Conservation (phyloP, 92 coral and sea anemone species). For the Plumapathes pennacea region DNA sequence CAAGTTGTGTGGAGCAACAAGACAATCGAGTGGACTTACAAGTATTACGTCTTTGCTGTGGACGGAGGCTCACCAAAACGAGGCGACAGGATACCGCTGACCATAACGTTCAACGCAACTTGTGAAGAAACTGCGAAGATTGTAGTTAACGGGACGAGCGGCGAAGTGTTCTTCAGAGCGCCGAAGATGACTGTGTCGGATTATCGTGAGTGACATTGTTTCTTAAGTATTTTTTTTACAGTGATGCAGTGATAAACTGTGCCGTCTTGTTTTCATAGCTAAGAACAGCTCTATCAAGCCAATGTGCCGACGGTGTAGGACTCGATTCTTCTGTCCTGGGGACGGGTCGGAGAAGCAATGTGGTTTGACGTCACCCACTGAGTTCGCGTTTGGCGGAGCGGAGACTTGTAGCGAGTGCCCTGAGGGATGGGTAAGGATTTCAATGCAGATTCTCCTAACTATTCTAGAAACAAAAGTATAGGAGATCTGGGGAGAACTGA, state of each 20-base stretch:
- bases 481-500: too few relatives aligned
- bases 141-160: slow-evolving; percentile 64
- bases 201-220: slow-evolving; percentile 71
- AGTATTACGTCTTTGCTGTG: slow-evolving; percentile 78
- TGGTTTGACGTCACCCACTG: slow-evolving; percentile 72
- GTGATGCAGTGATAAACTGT: not conserved
- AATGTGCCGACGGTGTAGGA: slow-evolving; percentile 85
- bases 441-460: too few relatives aligned
- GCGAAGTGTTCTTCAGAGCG: slow-evolving; percentile 91
- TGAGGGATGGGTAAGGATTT: slow-evolving; percentile 96
- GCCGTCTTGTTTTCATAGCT: slow-evolving; percentile 24
- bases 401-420: slow-evolving; percentile 74
- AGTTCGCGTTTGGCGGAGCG: slow-evolving; percentile 83
- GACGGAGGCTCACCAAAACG: slow-evolving; percentile 90
- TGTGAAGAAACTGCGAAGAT: slow-evolving; percentile 77
- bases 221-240: not conserved
- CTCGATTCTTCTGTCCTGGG: slow-evolving; percentile 83
- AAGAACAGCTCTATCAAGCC: slow-evolving; percentile 68
- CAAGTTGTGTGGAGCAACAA: slow-evolving; percentile 82
- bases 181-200: slow-evolving; percentile 85
- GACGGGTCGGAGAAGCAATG: slow-evolving; percentile 89
- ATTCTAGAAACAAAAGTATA: too few relatives aligned
- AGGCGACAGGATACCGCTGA: slow-evolving; percentile 78
- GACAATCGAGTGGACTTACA: slow-evolving; percentile 72
- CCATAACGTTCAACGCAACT: slow-evolving; percentile 82